A percentile compares a stretch with the other conserved stretches of the same genome.
phyloP scores from a whole-genome alignment of 2,797 vertebrate species.

The Artibeus jamaicensis region DNA sequence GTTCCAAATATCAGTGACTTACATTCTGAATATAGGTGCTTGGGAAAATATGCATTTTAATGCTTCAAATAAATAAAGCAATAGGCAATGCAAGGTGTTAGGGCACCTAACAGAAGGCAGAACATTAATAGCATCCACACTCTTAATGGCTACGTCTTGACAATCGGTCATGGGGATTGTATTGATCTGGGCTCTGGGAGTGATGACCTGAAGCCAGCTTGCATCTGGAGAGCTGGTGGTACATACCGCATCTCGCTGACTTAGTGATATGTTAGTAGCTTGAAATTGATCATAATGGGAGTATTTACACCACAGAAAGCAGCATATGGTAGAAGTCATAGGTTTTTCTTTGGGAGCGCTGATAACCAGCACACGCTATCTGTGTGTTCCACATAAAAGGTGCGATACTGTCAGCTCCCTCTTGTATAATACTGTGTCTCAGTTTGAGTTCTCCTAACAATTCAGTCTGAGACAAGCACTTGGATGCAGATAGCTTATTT shows the following conservation, averaged over 20 bases:
- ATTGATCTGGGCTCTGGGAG: neutral
- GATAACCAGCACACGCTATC: neutral
- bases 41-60: slow-evolving; percentile 11
- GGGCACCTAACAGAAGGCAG: neutral
- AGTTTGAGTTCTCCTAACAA: neutral
- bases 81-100: neutral
- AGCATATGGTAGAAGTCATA: neutral
- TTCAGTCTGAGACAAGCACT: neutral
- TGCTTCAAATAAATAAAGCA: neutral
- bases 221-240: neutral
- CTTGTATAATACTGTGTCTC: neutral
- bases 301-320: neutral
- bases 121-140: neutral
- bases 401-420: neutral
- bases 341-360: neutral
- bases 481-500: neutral
- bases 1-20: neutral
- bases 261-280: neutral
- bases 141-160: neutral
- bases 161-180: neutral
- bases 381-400: neutral
- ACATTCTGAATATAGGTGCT: neutral
- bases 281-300: neutral
- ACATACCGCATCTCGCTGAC: neutral
- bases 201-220: neutral